phyloP scores from a whole-genome alignment of 1,140 invertebrate species.

The Tachypleus tridentatus region DNA sequence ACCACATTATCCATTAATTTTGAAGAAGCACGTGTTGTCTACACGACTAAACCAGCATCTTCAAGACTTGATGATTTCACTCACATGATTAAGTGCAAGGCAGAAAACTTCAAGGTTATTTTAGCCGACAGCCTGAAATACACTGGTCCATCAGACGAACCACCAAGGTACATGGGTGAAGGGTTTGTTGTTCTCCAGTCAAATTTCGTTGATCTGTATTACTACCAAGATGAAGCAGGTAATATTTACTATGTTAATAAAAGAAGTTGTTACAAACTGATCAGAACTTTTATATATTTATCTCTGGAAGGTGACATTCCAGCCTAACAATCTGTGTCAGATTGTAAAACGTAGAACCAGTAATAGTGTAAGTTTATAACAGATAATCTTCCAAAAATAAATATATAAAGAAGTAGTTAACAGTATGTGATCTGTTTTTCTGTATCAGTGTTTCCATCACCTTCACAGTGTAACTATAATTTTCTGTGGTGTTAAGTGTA shows the following conservation, averaged over 20 bases:
- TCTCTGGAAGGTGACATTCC: too few relatives aligned
- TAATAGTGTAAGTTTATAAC: too few relatives aligned
- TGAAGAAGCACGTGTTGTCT: constrained; percentile 88
- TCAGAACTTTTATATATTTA: too few relatives aligned
- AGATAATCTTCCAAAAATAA: too few relatives aligned
- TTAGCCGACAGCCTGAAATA: constrained; percentile 88
- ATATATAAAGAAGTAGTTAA: too few relatives aligned
- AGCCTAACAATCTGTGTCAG: too few relatives aligned
- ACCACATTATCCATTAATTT: constrained; percentile 84
- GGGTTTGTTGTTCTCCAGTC: constrained; percentile 94
- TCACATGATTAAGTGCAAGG: constrained; percentile 89
- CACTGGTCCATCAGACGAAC: constrained; percentile 83
- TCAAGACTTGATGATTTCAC: constrained; percentile 88
- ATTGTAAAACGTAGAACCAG: too few relatives aligned
- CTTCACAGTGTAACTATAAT: too few relatives aligned
- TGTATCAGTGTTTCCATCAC: too few relatives aligned
- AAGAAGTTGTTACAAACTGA: too few relatives aligned
- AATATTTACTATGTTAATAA: background rate
- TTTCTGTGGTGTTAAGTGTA: too few relatives aligned
- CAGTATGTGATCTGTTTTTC: too few relatives aligned
- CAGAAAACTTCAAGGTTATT: constrained; percentile 90
- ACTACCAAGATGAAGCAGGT: constrained; percentile 91
- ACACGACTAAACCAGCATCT: constrained; percentile 88
- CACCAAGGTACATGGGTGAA: constrained; percentile 93
- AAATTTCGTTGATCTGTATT: constrained; percentile 87